These are phyloP conservation scores for Tinamus major DNA, from an alignment of 2,797 vertebrate genomes.

Conservation along the genomic window DNA sequence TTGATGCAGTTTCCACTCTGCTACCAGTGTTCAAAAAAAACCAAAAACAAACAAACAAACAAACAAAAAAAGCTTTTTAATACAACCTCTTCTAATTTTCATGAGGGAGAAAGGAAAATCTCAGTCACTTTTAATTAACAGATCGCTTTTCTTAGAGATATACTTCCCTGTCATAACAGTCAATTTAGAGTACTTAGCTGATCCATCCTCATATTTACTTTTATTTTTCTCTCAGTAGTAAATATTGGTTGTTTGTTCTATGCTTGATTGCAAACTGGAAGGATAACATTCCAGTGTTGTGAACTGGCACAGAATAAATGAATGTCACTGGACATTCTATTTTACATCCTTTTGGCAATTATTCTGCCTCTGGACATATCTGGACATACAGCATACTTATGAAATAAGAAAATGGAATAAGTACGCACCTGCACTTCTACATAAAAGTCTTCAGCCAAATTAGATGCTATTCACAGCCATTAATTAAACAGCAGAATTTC, in stretches of 20 bases:
- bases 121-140: not conserved
- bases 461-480: not conserved
- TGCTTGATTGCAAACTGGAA: not conserved
- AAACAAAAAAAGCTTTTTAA: not conserved
- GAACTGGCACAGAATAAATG: not conserved
- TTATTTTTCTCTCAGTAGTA: not conserved
- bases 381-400: not conserved
- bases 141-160: not conserved
- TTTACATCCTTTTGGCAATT: not conserved
- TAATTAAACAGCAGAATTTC: conserved; percentile 29
- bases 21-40: not conserved
- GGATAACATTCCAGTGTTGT: not conserved
- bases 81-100: not conserved
- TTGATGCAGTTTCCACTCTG: not conserved
- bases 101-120: not conserved
- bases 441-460: not conserved
- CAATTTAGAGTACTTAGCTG: not conserved
- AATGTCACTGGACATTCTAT: not conserved
- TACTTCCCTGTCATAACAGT: not conserved
- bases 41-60: not conserved
- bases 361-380: not conserved
- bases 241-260: not conserved
- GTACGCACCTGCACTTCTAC: not conserved
- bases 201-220: not conserved
- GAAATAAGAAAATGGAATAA: not conserved